Evolutionary conservation across 2,113 vertebrate genomes (phyloP), one percentile per base, ranked within the genome.

Genomic region (Oostethus manadensis): DNA sequence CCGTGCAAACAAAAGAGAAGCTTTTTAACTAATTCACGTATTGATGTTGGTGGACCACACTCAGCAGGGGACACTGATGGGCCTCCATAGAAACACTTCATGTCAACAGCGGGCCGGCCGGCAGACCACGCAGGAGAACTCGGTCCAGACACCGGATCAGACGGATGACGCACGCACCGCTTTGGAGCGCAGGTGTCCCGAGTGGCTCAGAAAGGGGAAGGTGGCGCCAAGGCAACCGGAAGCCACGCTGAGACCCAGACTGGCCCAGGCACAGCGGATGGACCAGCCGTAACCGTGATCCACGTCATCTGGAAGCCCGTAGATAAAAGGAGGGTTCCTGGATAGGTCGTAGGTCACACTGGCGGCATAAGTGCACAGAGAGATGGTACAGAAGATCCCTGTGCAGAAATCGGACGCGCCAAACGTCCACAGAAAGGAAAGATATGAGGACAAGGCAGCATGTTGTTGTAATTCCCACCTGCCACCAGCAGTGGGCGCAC

Each of bases 351-450:
- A 93, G 62, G 89, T 90, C 71, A 93, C 68, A 10, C 92, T 95
- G 79, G 92, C 90, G 3, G 92, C 90, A 1, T 93, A 94, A 5
- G 91, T 92, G 60, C 93, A 94, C 70, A 93, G 83, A 43, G 93
- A 94, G 71, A 94, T 90, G 78, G 91, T 92, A 86, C 93, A 94
- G 84, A 96, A 94, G 69, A 93, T 91, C 44, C 91, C 93, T 95
- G 65, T 20, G 23, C 11, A 43, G 13, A 44, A 20, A 45, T 46
- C 5, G 5, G 29, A 33, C 5, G 29, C 29, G 7, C 29, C 29
- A 33, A 33, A 33, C 29, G 29, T 3, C 29, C 29, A 33, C 29
- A 33, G 7, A 14, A 46, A 14, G 14, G 15, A n/a, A 46, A 3
- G 44, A 46, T 6, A 18, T 49, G 17, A 15, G n/a, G 4, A 33